Evolutionary conservation across 2,113 vertebrate genomes (phyloP).

Genomic region (Tursiops truncatus): DNA sequence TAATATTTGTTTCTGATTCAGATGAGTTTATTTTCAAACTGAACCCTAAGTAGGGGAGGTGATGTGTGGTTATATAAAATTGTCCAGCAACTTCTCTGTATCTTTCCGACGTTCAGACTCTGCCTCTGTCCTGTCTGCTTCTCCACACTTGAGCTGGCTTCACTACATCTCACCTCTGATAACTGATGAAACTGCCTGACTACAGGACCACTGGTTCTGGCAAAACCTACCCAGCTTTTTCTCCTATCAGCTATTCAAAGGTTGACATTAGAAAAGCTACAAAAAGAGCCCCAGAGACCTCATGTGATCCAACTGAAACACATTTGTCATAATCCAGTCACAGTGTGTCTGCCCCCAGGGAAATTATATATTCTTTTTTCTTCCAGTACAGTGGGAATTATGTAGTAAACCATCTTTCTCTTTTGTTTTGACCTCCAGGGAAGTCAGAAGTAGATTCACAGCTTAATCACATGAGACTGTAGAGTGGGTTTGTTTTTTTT

Average conservation of each 20-base stretch:
- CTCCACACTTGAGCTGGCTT: not conserved
- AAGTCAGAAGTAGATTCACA: conserved; percentile 45
- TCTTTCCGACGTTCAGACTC: not conserved
- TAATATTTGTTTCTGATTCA: not conserved
- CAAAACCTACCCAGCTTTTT: not conserved
- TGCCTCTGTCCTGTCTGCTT: not conserved
- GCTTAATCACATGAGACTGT: not conserved
- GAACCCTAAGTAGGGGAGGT: not conserved
- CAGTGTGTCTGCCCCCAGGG: not conserved
- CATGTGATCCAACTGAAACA: not conserved
- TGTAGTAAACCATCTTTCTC: not conserved
- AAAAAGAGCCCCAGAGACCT: not conserved
- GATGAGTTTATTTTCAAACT: not conserved
- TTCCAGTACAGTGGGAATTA: not conserved
- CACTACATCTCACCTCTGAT: not conserved
- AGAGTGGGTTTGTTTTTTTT: not conserved
- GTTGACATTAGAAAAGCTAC: not conserved
- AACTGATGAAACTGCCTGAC: not conserved
- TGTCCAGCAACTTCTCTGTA: not conserved
- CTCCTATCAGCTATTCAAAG: not conserved
- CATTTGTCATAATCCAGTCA: not conserved
- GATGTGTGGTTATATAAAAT: not conserved
- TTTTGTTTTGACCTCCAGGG: not conserved
- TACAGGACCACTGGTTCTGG: not conserved
- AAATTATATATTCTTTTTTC: not conserved